phyloP scores from a whole-genome alignment of 2,888 invertebrate genomes.

The Melieria crassipennis region DNA sequence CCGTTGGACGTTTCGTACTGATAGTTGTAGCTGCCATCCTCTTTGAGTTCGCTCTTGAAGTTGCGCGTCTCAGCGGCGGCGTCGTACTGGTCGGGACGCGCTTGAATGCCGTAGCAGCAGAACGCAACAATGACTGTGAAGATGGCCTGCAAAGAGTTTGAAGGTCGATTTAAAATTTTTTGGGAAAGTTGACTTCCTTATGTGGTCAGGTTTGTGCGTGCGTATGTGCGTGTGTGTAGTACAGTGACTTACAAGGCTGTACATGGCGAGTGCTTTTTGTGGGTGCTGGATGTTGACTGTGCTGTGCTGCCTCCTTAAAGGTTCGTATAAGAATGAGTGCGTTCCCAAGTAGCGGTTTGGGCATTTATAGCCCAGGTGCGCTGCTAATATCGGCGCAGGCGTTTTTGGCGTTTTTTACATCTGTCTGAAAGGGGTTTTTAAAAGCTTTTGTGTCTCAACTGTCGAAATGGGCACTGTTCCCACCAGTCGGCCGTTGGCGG shows the following conservation, averaged over 20 bases:
- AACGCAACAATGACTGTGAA: conserved; percentile 1
- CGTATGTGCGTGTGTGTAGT: neutral
- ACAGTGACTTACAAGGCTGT: conserved; percentile 18
- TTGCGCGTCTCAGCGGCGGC: conserved; percentile 59
- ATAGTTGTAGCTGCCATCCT: conserved; percentile 67
- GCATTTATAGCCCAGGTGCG: conserved; percentile 21
- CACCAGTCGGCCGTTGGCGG: neutral
- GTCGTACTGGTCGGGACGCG: conserved; percentile 56
- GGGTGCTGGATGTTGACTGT: neutral
- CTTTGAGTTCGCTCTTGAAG: conserved; percentile 61
- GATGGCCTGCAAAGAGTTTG: conserved; percentile 21
- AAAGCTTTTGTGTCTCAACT: neutral
- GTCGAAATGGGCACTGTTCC: neutral
- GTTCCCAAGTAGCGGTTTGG: conserved; percentile 10
- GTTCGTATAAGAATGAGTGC: conserved; percentile 23
- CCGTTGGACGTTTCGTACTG: conserved; percentile 71
- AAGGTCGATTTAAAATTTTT: neutral
- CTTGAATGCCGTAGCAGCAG: conserved; percentile 45
- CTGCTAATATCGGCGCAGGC: no score
- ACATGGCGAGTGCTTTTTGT: conserved; percentile 15
- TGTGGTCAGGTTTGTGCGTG: neutral
- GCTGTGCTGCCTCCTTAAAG: conserved; percentile 14
- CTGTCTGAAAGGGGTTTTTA: neutral
- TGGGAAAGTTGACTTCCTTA: neutral
- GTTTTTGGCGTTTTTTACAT: no score